phyloP scores from a whole-genome alignment of 2,113 vertebrate species.

The Thamnophis sirtalis region DNA sequence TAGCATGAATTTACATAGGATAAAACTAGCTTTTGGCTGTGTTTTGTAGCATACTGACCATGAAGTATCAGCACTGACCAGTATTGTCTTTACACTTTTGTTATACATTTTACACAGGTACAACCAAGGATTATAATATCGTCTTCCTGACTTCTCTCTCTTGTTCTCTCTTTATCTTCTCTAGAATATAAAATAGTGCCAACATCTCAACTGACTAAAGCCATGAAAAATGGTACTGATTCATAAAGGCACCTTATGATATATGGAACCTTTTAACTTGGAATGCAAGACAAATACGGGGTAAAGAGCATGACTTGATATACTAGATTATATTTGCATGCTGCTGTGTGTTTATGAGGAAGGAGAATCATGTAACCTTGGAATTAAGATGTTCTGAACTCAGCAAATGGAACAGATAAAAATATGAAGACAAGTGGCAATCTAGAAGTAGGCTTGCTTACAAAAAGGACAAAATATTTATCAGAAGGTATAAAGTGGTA shows the following conservation, averaged over 20 bases:
- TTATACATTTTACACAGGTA: neutral
- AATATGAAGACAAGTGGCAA: neutral
- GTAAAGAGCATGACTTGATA: neutral
- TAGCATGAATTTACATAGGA: neutral
- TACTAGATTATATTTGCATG: neutral
- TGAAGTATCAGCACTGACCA: neutral
- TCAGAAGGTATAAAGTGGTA: neutral
- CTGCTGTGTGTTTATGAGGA: neutral
- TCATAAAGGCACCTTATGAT: neutral
- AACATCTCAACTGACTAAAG: neutral
- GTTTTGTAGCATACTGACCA: neutral
- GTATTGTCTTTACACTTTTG: neutral
- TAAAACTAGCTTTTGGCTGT: neutral
- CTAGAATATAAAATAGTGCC: neutral
- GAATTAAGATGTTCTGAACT: neutral
- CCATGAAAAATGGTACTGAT: neutral
- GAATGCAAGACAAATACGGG: neutral
- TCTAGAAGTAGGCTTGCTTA: neutral
- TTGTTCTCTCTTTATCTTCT: neutral
- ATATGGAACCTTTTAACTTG: neutral
- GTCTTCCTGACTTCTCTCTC: no score
- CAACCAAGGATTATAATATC: neutral
- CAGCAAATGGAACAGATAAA: neutral
- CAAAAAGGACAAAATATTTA: neutral
- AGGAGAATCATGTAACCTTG: neutral